Conservation (phyloP, 2,888 invertebrate genomes). For the Choristoneura rosaceana region DNA sequence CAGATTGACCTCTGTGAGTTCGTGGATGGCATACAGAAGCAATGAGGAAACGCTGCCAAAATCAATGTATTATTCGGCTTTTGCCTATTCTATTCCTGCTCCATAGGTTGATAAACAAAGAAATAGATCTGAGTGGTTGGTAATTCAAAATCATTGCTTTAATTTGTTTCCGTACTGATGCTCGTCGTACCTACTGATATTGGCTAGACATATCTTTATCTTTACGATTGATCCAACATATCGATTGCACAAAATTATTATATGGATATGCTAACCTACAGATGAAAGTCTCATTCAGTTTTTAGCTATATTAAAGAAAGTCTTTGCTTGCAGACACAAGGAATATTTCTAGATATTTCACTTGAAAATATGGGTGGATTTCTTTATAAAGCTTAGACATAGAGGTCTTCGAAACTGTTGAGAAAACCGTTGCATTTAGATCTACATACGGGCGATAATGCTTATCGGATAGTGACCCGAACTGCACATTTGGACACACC, state of each 20-base stretch:
- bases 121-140: background rate
- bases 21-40: constrained; percentile 13
- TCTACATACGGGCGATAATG: constrained; percentile 58
- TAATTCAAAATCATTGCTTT: background rate
- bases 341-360: background rate
- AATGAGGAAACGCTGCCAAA: constrained; percentile 24
- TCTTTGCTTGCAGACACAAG: background rate
- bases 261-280: background rate
- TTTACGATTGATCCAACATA: background rate
- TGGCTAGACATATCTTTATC: background rate
- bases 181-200: no score
- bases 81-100: background rate
- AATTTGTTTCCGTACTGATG: background rate
- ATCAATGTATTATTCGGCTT: constrained; percentile 2
- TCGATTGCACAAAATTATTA: constrained; percentile 1
- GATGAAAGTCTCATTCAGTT: background rate
- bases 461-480: constrained; percentile 32
- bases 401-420: background rate
- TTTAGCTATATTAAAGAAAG: no score
- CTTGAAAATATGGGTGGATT: background rate
- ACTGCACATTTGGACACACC: constrained; percentile 19
- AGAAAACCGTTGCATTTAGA: constrained; percentile 46
- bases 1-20: constrained; percentile 17
- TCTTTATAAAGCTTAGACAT: background rate
- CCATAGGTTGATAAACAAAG: background rate